A percentile compares a stretch with the other conserved stretches of the same genome.
phyloP scores from a whole-genome alignment of 2,888 invertebrate species.

The Cephalotes varians region DNA sequence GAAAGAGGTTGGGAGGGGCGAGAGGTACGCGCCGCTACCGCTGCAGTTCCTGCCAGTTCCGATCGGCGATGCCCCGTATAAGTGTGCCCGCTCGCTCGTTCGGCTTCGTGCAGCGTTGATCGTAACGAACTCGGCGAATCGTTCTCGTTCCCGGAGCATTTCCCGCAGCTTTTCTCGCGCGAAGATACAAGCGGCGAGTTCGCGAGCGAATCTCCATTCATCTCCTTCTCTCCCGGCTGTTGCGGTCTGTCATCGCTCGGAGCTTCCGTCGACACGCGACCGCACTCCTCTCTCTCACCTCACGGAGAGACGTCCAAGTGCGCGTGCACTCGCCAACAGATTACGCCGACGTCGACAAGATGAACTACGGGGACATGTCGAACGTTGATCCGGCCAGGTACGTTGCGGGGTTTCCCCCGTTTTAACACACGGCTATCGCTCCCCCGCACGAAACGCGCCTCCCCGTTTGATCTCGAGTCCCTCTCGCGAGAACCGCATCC shows the following conservation, averaged over 20 bases:
- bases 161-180: background rate
- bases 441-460: background rate
- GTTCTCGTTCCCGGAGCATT: background rate
- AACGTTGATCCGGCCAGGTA: constrained; percentile 53
- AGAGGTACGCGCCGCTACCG: constrained; percentile 1
- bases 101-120: background rate
- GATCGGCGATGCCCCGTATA: constrained; percentile 27
- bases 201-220: background rate
- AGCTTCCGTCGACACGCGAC: background rate
- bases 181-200: background rate
- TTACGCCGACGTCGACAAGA: constrained; percentile 6
- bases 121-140: background rate
- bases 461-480: background rate
- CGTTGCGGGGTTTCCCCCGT: background rate
- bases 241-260: background rate
- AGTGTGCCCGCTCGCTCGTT: background rate
- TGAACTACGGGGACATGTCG: constrained; percentile 55
- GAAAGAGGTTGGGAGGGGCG: constrained; percentile 3
- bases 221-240: background rate
- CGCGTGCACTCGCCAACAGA: constrained; percentile 41
- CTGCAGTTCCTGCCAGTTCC: constrained; percentile 23
- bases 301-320: constrained; percentile 9
- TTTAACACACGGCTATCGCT: background rate
- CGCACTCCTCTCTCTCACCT: background rate
- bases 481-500: background rate